A percentile compares a stretch with the other conserved stretches of the same genome.
These are phyloP conservation scores for Cistogaster globosa DNA, from an alignment of 2,888 invertebrate species.

Conservation along the genomic window DNA sequence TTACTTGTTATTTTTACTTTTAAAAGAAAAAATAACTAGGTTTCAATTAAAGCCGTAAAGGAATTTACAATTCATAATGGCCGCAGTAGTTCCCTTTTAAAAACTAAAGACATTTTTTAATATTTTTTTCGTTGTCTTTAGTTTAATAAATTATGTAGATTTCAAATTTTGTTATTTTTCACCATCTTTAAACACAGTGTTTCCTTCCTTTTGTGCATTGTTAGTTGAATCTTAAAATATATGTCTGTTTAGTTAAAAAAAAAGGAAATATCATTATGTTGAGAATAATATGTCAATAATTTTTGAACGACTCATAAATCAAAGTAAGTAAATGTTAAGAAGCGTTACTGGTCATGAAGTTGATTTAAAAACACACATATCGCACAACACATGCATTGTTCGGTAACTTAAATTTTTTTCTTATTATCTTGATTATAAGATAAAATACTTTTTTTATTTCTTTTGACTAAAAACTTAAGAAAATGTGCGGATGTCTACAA, in stretches of 20 bases:
- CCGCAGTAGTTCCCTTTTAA: too few species aligned
- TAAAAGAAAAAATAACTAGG: too few species aligned
- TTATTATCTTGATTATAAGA: conserved; percentile 9
- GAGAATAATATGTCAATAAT: conserved; percentile 67
- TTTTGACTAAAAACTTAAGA: background rate
- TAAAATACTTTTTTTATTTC: background rate
- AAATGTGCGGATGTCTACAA: background rate
- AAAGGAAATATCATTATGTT: conserved; percentile 61
- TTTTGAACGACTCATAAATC: conserved; percentile 63
- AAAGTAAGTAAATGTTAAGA: conserved; percentile 53
- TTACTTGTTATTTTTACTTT: too few species aligned
- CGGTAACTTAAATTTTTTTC: background rate
- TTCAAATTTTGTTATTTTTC: background rate
- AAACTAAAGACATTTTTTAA: too few species aligned
- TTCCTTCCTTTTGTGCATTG: conserved; percentile 43
- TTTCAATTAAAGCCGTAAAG: too few species aligned
- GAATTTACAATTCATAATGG: too few species aligned
- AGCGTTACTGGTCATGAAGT: conserved; percentile 24
- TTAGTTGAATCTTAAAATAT: conserved; percentile 21
- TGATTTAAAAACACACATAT: conserved; percentile 3
- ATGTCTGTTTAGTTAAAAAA: background rate
- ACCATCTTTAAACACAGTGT: conserved; percentile 21
- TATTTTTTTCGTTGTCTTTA: too few species aligned
- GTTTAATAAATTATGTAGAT: too few species aligned
- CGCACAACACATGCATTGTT: conserved; percentile 5